phyloP scores from a whole-genome alignment of 1,140 invertebrate species.

The Leptopilina clavipes region DNA sequence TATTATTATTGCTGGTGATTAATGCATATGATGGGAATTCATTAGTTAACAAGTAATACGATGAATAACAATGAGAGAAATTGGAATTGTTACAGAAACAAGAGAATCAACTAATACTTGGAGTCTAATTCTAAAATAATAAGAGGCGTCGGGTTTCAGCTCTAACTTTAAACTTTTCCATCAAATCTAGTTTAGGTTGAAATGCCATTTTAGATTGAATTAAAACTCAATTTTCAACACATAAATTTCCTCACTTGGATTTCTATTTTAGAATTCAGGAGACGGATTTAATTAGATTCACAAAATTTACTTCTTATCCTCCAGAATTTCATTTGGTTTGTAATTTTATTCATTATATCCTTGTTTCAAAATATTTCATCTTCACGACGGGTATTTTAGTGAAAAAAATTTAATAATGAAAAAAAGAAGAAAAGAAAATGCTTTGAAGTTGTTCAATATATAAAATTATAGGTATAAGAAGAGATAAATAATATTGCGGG shows the following conservation, averaged over 20 bases:
- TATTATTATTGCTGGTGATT: no score
- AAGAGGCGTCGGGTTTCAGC: conserved; percentile 20
- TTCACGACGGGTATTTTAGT: no score
- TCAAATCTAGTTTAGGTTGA: conserved; percentile 25
- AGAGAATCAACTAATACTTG: conserved; percentile 2
- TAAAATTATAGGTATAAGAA: not conserved
- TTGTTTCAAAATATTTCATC: not conserved
- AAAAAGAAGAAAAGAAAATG: not conserved
- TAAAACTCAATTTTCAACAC: conserved; percentile 25
- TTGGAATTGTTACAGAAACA: not conserved
- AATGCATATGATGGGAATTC: no score
- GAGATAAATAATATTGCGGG: not conserved
- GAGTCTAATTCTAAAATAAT: conserved; percentile 19
- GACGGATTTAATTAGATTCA: conserved; percentile 6
- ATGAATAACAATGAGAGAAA: not conserved
- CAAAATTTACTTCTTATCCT: not conserved
- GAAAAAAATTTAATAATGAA: no score
- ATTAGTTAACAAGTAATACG: not conserved
- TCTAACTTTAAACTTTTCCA: conserved; percentile 31
- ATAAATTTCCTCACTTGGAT: conserved; percentile 13
- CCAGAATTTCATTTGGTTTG: not conserved
- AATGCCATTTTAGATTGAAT: conserved; percentile 25
- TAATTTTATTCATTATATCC: not conserved
- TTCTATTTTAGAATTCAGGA: conserved; percentile 3
- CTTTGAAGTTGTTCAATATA: not conserved